A percentile compares a stretch with the other conserved stretches of the same genome.
Conservation (phyloP, 2,797 vertebrate genomes). For the Diglossa cyanea region DNA sequence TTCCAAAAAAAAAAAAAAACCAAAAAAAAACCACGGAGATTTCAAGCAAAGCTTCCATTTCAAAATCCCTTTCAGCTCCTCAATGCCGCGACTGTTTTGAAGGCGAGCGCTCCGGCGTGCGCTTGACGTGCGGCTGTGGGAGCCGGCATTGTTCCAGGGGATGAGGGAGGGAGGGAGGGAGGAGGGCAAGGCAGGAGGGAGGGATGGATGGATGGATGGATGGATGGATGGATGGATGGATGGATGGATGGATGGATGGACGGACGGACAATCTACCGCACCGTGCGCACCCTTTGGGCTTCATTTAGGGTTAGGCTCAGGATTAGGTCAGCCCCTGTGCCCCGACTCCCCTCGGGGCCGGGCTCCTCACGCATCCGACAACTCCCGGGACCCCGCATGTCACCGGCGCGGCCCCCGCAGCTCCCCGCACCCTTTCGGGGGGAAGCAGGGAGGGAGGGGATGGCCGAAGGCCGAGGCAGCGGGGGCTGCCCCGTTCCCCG, state of each 20-base stretch:
- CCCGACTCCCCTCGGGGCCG: background rate
- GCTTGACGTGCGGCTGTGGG: background rate
- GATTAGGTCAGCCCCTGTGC: background rate
- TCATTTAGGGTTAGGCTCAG: background rate
- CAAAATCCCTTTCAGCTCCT: background rate
- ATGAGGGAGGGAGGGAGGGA: background rate
- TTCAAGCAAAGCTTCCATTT: background rate
- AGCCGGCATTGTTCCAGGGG: background rate
- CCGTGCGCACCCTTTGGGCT: fast-evolving
- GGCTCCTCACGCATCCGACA: too few relatives aligned
- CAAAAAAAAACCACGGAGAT: too few relatives aligned
- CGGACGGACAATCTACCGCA: fast-evolving
- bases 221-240: fast-evolving
- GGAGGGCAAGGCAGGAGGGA: too few relatives aligned
- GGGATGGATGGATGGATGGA: too few relatives aligned
- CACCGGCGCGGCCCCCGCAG: background rate
- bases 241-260: fast-evolving
- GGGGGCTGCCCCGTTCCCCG: background rate
- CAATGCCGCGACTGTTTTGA: background rate
- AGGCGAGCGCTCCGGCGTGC: background rate
- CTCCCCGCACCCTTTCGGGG: background rate
- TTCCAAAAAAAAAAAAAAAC: background rate
- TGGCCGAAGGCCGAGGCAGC: background rate
- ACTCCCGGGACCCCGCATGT: background rate
- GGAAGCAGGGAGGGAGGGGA: background rate